Evolutionary conservation across 2,113 vertebrate species (phyloP), one percentile per base, ranked within the genome.

Genomic region (Cyprinus carpio): DNA sequence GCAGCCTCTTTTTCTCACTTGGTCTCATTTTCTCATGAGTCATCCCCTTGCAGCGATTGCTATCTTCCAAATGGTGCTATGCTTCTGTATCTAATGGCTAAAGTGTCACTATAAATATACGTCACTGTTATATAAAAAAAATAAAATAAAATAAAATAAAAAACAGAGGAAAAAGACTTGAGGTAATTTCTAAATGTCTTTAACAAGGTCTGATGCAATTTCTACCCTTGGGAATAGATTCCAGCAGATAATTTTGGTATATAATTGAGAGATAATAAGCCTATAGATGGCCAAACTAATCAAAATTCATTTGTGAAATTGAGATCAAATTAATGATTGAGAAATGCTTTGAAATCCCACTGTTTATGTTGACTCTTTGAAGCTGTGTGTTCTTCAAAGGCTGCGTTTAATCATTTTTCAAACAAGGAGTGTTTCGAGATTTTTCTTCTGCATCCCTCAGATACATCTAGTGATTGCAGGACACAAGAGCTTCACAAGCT

Each of bases 21-120:
- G 75, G 72, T 84, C 84, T 87, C 81, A 65, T 81, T 81, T 86
- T 81, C 64, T 62, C 81, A 31, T 86, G 82, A 86, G 64, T 89
- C 84, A 89, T 85, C 81, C 81, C 6, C 23, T 81, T 15, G 65
- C 75, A 78, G 86, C 74, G 72, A 75, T 86, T 77, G 74, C 71
- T 74, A 84, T 78, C 56, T 85, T 74, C 82, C 54, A 81, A 86
- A 87, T 82, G 76, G 76, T 69, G 51, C 31, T 25, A 51, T 72
- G 81, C 84, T 64, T 85, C 83, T 82, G 54, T 76, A 84, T 83
- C 86, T 89, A 89, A 89, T 87, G 82, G 82, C 74, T 69, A 72
- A 62, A 78, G 71, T 86, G 88, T 87, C 88, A 89, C 84, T 74
- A 82, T 78, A 69, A 86, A 84, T 87, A 79, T 49, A 37, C 18